A percentile compares a stretch with the other conserved stretches of the same genome.
These are phyloP conservation scores for Tupaia tana DNA, from an alignment of 2,113 vertebrate genomes.

Conservation along the genomic window DNA sequence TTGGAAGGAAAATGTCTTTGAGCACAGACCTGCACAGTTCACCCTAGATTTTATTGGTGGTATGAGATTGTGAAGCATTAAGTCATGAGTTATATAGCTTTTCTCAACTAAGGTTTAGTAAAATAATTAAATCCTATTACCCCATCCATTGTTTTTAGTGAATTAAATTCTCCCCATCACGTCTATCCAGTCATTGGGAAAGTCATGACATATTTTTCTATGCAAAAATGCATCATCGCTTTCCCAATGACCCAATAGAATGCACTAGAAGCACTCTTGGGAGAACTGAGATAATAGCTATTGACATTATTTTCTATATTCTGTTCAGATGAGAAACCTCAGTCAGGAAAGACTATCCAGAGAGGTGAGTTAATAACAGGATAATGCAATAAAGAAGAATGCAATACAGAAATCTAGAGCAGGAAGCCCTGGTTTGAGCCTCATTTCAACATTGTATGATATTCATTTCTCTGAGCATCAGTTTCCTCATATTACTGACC, in stretches of 20 bases:
- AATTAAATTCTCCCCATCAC: neutral
- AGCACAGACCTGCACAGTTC: neutral
- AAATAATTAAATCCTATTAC: neutral
- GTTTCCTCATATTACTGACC: neutral
- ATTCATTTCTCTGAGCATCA: neutral
- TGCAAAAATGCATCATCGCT: too few species aligned
- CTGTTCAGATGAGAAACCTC: neutral
- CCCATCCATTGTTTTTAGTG: neutral
- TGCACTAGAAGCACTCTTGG: neutral
- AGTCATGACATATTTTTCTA: too few species aligned
- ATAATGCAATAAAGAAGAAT: neutral
- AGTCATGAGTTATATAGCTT: neutral
- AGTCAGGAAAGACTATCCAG: neutral
- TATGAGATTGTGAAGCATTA: neutral
- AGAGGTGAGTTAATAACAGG: neutral
- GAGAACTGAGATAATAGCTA: neutral
- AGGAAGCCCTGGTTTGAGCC: neutral
- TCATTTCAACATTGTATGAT: neutral
- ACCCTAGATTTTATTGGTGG: neutral
- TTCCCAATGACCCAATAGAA: too few species aligned
- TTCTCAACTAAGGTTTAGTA: neutral
- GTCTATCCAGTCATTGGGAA: neutral
- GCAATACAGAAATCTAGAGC: neutral
- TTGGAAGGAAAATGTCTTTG: neutral
- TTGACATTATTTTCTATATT: neutral